phyloP scores from a whole-genome alignment of 2,888 invertebrate species.

The Meliscaeva auricollis region DNA sequence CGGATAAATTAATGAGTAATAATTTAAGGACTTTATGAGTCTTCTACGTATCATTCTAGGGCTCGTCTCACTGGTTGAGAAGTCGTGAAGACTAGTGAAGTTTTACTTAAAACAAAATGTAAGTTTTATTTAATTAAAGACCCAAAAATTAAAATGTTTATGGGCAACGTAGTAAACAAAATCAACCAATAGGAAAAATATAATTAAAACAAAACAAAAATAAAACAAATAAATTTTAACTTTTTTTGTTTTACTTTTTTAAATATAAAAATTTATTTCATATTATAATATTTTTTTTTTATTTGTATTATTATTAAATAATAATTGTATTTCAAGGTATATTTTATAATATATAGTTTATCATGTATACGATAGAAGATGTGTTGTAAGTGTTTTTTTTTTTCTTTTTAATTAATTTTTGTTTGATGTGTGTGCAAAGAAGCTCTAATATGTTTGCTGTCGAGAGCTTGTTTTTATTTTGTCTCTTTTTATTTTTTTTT shows the following conservation, averaged over 20 bases:
- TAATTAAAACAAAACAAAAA: conserved; percentile 26
- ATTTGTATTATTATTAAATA: conserved; percentile 66
- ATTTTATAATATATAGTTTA: conserved; percentile 54
- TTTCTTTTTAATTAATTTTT: background rate
- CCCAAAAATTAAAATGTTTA: too few species aligned
- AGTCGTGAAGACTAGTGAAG: too few species aligned
- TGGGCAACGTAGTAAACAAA: too few species aligned
- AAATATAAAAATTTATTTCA: conserved; percentile 71
- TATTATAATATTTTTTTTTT: conserved; percentile 37
- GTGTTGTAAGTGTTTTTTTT: conserved; percentile 40
- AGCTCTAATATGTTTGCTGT: conserved; percentile 30
- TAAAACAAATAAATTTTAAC: conserved; percentile 53
- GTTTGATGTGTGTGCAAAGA: conserved; percentile 56
- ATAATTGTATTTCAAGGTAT: conserved; percentile 69
- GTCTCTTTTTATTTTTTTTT: background rate
- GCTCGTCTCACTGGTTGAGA: too few species aligned
- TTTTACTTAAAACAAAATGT: background rate
- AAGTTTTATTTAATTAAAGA: too few species aligned
- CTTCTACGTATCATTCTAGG: too few species aligned
- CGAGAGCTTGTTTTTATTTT: background rate
- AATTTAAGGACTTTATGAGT: too few species aligned
- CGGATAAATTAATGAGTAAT: too few species aligned
- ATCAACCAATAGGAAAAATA: too few species aligned
- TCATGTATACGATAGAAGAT: conserved; percentile 58
- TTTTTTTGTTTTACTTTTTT: conserved; percentile 64